These are phyloP conservation scores for Magallana ariakensis DNA, from an alignment of 1,140 invertebrate genomes.

Conservation along the genomic window DNA sequence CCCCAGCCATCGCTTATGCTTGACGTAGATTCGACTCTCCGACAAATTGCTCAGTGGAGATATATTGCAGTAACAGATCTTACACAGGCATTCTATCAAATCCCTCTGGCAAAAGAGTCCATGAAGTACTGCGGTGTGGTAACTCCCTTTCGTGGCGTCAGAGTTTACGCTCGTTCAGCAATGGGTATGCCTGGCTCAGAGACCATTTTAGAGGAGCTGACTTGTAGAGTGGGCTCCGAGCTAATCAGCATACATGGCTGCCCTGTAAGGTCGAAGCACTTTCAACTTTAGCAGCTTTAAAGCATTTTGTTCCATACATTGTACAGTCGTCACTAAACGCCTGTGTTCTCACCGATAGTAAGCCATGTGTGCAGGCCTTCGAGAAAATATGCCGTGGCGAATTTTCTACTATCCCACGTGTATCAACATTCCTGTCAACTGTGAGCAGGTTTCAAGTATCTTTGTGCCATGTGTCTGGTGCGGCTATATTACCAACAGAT, in stretches of 20 bases:
- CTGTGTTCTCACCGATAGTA: conserved; percentile 48
- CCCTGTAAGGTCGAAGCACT: no score
- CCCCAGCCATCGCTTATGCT: conserved; percentile 42
- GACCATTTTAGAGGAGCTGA: conserved; percentile 34
- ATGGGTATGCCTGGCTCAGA: conserved; percentile 43
- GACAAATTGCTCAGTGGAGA: conserved; percentile 53
- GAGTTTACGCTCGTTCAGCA: conserved; percentile 51
- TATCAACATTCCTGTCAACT: conserved; percentile 57
- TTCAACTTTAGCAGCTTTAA: conserved; percentile 27
- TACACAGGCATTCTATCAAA: conserved; percentile 56
- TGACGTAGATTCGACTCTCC: conserved; percentile 31
- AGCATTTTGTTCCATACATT: conserved; percentile 59
- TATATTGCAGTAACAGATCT: conserved; percentile 52
- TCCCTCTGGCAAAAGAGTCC: conserved; percentile 37
- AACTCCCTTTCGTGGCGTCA: conserved; percentile 45
- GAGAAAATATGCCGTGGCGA: conserved; percentile 45
- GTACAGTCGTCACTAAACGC: conserved; percentile 41
- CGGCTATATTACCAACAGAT: not conserved
- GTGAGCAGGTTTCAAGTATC: conserved; percentile 57
- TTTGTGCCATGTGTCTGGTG: conserved; percentile 47
- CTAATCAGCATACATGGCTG: no score
- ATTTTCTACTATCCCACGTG: conserved; percentile 51
- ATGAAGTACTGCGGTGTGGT: conserved; percentile 58
- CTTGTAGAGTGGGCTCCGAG: conserved; percentile 41
- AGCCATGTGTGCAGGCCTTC: conserved; percentile 46